Evolutionary conservation across 2,113 vertebrate species (phyloP).

Genomic region (Vulpes ferrilata): DNA sequence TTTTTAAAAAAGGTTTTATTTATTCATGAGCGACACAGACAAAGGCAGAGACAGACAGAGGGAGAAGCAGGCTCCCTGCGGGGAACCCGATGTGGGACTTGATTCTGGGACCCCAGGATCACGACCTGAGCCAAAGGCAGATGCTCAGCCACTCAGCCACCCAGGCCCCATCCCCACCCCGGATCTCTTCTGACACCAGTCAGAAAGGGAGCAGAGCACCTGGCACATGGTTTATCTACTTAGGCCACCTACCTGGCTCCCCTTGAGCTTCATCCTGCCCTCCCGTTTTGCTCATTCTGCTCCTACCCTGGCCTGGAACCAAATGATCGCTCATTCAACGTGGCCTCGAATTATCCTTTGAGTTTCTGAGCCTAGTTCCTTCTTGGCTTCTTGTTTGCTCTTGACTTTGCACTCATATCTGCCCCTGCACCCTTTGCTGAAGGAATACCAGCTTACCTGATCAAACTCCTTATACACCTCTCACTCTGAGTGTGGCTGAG

Average conservation of each 20-base stretch:
- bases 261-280: background rate
- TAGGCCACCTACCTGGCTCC: background rate
- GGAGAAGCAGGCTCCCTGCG: too few species aligned
- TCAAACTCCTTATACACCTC: background rate
- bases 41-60: too few species aligned
- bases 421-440: background rate
- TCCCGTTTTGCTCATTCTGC: background rate
- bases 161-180: too few species aligned
- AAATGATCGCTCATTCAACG: background rate
- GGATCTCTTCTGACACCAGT: background rate
- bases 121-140: too few species aligned
- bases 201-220: background rate
- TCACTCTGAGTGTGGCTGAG: background rate
- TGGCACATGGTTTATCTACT: accelerated
- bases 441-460: background rate
- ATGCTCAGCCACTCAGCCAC: too few species aligned
- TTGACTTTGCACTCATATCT: background rate
- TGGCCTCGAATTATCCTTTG: background rate
- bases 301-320: background rate
- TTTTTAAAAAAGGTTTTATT: too few species aligned
- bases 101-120: too few species aligned
- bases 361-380: background rate
- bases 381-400: background rate
- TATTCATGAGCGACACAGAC: too few species aligned
- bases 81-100: too few species aligned